Conservation (phyloP, 2,888 invertebrate genomes). For the Drosophila lutescens region DNA sequence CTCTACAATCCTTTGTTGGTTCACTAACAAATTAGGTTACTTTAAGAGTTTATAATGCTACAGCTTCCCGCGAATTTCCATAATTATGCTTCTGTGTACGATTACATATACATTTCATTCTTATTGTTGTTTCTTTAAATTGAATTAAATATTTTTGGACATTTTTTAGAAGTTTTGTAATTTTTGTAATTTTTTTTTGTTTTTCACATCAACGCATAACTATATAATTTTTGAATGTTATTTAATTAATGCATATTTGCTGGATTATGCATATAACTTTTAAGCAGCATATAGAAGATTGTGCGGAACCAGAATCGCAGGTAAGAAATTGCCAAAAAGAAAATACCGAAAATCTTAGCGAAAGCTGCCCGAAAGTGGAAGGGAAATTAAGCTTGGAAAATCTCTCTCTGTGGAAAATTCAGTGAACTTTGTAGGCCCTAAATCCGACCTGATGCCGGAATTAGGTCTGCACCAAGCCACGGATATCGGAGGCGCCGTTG, state of each 20-base stretch:
- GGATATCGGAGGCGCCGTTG: constrained; percentile 75
- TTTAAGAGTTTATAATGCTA: constrained; percentile 53
- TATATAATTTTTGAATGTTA: constrained; percentile 34
- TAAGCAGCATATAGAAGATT: constrained; percentile 34
- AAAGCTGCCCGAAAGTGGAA: constrained; percentile 38
- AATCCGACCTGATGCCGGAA: constrained; percentile 7
- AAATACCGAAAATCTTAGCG: constrained; percentile 16
- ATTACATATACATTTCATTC: constrained; percentile 23
- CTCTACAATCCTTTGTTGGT: constrained; percentile 54
- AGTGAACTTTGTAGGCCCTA: constrained; percentile 7
- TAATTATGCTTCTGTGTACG: constrained; percentile 42
- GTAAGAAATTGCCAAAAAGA: constrained; percentile 9
- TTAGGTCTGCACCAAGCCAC: constrained; percentile 83
- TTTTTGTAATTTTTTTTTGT: constrained; percentile 27
- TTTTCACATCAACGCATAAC: constrained; percentile 49
- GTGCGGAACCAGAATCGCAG: constrained; percentile 19
- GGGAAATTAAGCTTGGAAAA: constrained; percentile 35
- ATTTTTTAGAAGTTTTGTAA: constrained; percentile 20
- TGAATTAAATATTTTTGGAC: constrained; percentile 46
- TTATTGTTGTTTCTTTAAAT: constrained; percentile 26
- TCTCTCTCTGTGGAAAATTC: constrained; percentile 35
- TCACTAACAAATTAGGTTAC: constrained; percentile 53
- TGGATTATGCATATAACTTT: constrained; percentile 20
- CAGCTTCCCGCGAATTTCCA: constrained; percentile 68
- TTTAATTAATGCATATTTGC: constrained; percentile 32